Base-by-base conservation (phyloP, 2,113 vertebrate species). In the Microtus montanus region DNA sequence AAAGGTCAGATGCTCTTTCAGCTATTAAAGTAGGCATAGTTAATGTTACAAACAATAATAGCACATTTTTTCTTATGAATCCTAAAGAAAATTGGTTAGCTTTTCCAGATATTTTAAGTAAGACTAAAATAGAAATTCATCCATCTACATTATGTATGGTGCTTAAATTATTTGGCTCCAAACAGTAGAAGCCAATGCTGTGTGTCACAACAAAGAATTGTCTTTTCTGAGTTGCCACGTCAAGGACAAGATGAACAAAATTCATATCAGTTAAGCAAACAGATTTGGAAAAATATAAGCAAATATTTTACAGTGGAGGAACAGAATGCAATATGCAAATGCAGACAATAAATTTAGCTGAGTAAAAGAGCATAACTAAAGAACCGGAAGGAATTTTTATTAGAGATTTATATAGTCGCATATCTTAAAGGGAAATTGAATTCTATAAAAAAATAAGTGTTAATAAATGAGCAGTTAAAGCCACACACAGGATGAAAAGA, bases 391-490 rank as follows among this genome's bases (percentile, higher is more conserved):
- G 41, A 20, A 91, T 9, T 33, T 44, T 85, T 77, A 33, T n/a
- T 64, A 79, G 33, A 49, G 44, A 22, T 61, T 70, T 61, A 74
- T 47, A 20, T 89, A 86, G 90, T 68, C 61, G 52, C 12, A 71
- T 10, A 30, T 6, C 11, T 71, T 77, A 64, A 49, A 64, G 86
- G 71, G 71, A 92, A 95, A 90, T 38, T 86, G 13, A 91, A 49
- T 91, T 93, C 15, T 73, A 12, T 64, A 85, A 82, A 85, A 85
- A 74, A 44, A 58, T 33, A 82, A 58, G 14, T 47, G 2, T 75
- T 85, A 66, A 82, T 33, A 92, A 79, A 87, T 68, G 5, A 91
- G 41, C 38, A 89, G 41, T 52, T 91, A 86, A 93, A 95, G 78
- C 3, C 54, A 74, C 4, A 26, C 87, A 73, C 2, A 58, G 5